phyloP scores from a whole-genome alignment of 1,140 invertebrate species.

The Diprion similis region DNA sequence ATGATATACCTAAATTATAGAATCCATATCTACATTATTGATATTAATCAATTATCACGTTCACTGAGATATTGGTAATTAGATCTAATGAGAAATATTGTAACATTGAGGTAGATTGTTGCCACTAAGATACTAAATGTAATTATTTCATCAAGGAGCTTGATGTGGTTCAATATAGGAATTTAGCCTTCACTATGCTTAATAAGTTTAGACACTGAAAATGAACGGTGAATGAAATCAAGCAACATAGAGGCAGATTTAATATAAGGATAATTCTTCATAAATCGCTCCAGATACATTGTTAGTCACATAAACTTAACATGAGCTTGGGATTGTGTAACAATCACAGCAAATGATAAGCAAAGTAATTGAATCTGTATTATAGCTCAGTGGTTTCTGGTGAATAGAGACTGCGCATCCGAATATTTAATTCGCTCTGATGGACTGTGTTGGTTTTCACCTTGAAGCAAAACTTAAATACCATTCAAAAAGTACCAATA shows the following conservation, averaged over 20 bases:
- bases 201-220: conserved; percentile 41
- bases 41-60: no score
- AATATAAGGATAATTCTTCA: background rate
- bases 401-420: background rate
- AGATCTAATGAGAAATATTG: no score
- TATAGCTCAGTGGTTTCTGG: background rate
- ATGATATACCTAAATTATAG: no score
- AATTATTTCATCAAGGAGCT: background rate
- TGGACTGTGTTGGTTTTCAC: no score
- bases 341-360: background rate
- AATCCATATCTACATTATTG: no score
- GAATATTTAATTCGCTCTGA: no score
- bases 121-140: background rate
- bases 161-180: background rate
- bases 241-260: conserved; percentile 43
- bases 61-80: no score
- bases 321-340: conserved; percentile 6
- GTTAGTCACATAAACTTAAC: background rate
- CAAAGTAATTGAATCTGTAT: background rate
- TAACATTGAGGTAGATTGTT: background rate
- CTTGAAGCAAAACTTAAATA: no score
- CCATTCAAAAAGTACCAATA: no score
- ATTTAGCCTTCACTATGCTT: background rate
- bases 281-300: background rate
- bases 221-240: conserved; percentile 49